Evolutionary conservation across 2,888 invertebrate genomes (phyloP), one percentile per base, ranked within the genome.

Genomic region (Philereme transversata): DNA sequence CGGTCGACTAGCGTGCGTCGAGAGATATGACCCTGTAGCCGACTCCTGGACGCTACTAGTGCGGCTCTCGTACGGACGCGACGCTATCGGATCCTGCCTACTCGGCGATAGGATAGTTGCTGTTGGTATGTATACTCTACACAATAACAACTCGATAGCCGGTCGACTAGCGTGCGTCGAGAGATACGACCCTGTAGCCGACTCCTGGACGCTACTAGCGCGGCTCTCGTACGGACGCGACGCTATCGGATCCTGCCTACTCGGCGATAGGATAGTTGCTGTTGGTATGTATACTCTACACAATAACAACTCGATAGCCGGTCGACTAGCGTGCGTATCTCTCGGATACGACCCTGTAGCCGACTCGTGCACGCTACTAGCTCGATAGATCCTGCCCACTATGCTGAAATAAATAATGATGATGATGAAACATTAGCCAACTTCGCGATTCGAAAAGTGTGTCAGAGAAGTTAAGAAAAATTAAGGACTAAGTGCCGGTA

Each of bases 11-110:
- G n/a, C n/a, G n/a, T 98, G 97, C 78, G 97, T 98, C 9, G 98
- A 98, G 90, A 95, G 98, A 85, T 98, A 95, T 80, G 94, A 95
- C 84, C 94, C 95, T 33, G 89, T 94, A 68, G 96, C 96, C 34
- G 98, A 98, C 91, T 94, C 95, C 5, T 98, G 98, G 98, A 95
- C 97, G 44, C 93, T 96, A 78, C 95, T 98, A 48, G 96, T 97
- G 33, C 94, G 96, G 5, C 94, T 98, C 76, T 96, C 96, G 51
- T 94, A 96, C 73, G 97, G 97, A 48, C 93, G 98, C 41, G 98
- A 98, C 90, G 97, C 97, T 5, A 96, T 98, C 62, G 98, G 97
- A 9, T 96, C 97, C 62, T 97, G 97, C 73, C 90, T 97, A 43
- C 94, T 98, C 8, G 98, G 97, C 1, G 96, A 97, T 81, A 93